Base-by-base conservation (phyloP, 2,113 vertebrate species). In the Chamaea fasciata region DNA sequence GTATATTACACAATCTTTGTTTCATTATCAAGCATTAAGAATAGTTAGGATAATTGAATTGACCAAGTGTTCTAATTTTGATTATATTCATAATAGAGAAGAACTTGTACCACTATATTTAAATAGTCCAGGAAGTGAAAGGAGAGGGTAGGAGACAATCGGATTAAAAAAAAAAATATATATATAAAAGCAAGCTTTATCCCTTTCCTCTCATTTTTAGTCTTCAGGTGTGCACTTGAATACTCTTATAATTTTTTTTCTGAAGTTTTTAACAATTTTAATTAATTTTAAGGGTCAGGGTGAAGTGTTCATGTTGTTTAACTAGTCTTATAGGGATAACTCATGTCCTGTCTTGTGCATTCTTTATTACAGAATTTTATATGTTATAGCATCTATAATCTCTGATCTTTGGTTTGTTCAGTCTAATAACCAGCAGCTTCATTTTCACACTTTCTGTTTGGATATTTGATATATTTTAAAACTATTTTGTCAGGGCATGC, bases 181-280 rank as follows among this genome's bases (percentile, higher is more conserved):
- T 9, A 39, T 9, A 9, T 13, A 13, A 10, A 22, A 41, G 0
- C 1, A 31, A 67, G 0, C 2, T 83, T 56, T 68, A n/a, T 28
- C 4, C 1, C 1, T 47, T 76, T 15, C 8, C 4, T 17, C 11
- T 5, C 2, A 26, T 56, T 88, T 69, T 60, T 21, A 39, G 68
- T 89, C 15, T 75, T 47, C 15, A 55, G 10, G 7, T 53, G 4
- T 28, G 11, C 12, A 33, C 46, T 60, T 47, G 9, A 75, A 47
- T 33, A 56, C 16, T 0, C 20, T 42, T 56, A 47, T 11, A 74
- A 20, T 15, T n/a, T 7, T 24, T 24, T 70, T 83, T 10, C 56
- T 10, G 41, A 23, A 1, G 41, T 52, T 69, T 47, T 85, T 65
- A 6, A 31, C 1, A 12, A 22, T 55, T 82, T 81, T 9, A 80